Base-by-base conservation (phyloP, 2,797 vertebrate species). In the Myripristis jacobus region DNA sequence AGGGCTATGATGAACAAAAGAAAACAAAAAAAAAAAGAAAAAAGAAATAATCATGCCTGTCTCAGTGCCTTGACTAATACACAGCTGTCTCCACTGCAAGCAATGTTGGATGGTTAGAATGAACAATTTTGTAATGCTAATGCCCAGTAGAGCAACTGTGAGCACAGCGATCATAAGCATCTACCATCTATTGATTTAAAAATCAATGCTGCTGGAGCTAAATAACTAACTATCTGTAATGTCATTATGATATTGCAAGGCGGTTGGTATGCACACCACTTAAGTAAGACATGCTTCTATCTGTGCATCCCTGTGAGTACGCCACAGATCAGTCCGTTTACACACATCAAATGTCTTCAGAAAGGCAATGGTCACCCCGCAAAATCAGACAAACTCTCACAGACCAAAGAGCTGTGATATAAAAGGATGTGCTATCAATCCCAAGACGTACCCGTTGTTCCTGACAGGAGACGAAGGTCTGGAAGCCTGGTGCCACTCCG, bases 401-500 rank as follows among this genome's bases (percentile, higher is more conserved):
- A 21, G 22, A 22, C 48, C 9, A 50, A 12, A 50, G 24, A 12
- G 48, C 12, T 12, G 4, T 50, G 18, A 6, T 15, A 34, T 57
- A 15, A 41, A 18, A 2, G 11, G 15, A 41, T 62, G 19, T 60
- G 22, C 48, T 34, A 21, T 76, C 29, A 53, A 60, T 66, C 48
- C 53, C 6, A 6, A 57, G 60, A 89, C 95, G 61, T 94, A 99
- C 98, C 95, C 97, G 92, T 84, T 99, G 98, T 82, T 99, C 97
- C 91, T 99, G 98, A 93, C 98, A 99, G 87, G 98, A 97, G 74
- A 99, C 98, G 22, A 99, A 99, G 31, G 98, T 99, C 94, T 99
- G 98, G 91, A 99, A 99, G 22, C 98, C 98, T 0, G 97, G 98
- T 0, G 98, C 96, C 82, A 98, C 97, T 10, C 98, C 97, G 0